Base-by-base conservation (phyloP, 2,888 invertebrate species). In the Allygus modestus region DNA sequence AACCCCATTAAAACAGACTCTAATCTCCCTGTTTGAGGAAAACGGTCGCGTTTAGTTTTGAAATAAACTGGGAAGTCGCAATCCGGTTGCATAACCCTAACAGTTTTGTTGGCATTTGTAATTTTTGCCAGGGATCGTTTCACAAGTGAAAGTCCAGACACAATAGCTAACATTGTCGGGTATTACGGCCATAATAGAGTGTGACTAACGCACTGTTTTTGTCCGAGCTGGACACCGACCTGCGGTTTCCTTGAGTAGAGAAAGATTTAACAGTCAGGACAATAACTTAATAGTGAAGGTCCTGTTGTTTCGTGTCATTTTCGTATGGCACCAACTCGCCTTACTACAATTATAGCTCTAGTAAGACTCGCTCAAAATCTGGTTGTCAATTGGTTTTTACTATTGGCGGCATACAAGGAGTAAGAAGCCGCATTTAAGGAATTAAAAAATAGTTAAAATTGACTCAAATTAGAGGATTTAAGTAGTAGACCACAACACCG, bases 111-210 rank as follows among this genome's bases (percentile, higher is more conserved):
- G 28, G 69, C 33, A 71, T 71, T 71, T 17, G 71, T 71, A 33
- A 71, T 71, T 71, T 71, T 71, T 71, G 20, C 71, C 41, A 4
- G n/a, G 23, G 7, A 33, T 41, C 4, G 33, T 71, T 71, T 41
- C 33, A 17, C 33, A n/a, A 71, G 71, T 71, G 71, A 71, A 71
- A 71, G 71, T 71, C n/a, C 15, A 20, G 17, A 71, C 71, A 71
- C 71, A 71, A 71, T 71, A 12, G 65, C 11, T 17, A 65, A 65
- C 65, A 65, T 65, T 65, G 65, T 65, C 12, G 33, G 71, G 11
- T n/a, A 37, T 41, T 23, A 71, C 71, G 12, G 37, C 71, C 20
- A 37, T 71, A 71, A 71, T 71, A 33, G 5, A 20, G 41, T 71
- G 71, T 71, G 71, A 71, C 71, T 71, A 71, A 71, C 2, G 33